Evolutionary conservation across 1,140 invertebrate species (phyloP), one percentile per base, ranked within the genome.

Genomic region (Cyclina sinensis): DNA sequence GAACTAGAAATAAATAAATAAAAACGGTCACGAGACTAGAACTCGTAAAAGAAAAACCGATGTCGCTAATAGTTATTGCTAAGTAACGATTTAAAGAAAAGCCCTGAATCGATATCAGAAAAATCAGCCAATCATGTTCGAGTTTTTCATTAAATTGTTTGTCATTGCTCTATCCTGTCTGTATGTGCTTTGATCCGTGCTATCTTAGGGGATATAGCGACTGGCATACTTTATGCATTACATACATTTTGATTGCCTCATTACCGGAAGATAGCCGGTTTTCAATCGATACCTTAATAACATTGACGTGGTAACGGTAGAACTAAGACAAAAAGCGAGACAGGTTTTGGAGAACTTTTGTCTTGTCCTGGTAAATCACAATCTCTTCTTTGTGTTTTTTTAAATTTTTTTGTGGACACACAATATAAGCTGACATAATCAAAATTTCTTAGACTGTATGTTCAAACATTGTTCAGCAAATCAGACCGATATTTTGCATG

Each of bases 201-300:
- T 70, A 70, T 88, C 51, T 57, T 12, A 39, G 46, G 35, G 84
- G 85, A 81, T 81, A 90, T 88, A 24, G 43, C 43, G 32, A 43
- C 57, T 80, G 89, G 89, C 91, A 92, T 90, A 92, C 86, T 90
- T 89, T 90, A 86, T 88, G 82, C 89, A 90, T 92, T 92, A 80
- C 79, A 92, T 92, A 90, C 88, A 92, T 92, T 90, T 92, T 92
- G 91, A 92, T 90, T 90, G 89, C 89, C 73, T 90, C 68, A 90
- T 92, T 92, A 91, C 62, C 2, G 82, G n/a, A 0, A 2, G 35
- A 57, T 32, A 54, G 70, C 48, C 82, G n/a, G n/a, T 85, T 27
- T 48, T 39, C 37, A 68, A 82, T 82, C 80, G 59, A 82, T 82
- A 18, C 32, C 18, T 14, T 9, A 32, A 78, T 78, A 48, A 54